phyloP scores from a whole-genome alignment of 2,888 invertebrate genomes.

The Drosophila pegasa region DNA sequence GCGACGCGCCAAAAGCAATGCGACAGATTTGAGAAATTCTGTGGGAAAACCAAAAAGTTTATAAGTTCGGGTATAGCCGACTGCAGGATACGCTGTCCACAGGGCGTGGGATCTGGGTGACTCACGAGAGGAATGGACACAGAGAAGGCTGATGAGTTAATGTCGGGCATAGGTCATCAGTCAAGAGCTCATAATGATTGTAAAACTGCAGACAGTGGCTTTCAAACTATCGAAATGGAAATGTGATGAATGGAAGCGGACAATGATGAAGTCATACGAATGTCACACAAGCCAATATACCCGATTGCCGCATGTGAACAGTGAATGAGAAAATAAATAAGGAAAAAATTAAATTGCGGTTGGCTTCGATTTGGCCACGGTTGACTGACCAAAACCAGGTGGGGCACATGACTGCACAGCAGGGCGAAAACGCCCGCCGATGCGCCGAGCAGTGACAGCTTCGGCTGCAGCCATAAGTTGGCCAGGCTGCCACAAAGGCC shows the following conservation, averaged over 20 bases:
- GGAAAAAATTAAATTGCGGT: conserved; percentile 49
- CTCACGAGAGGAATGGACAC: no score
- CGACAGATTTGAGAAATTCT: conserved; percentile 85
- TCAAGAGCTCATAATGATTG: no score
- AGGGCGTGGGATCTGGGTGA: no score
- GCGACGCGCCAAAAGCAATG: conserved; percentile 86
- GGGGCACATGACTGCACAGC: conserved; percentile 93
- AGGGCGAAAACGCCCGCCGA: conserved; percentile 96
- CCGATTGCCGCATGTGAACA: background rate
- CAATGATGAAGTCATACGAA: no score
- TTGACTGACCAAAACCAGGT: conserved; percentile 89
- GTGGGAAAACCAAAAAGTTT: conserved; percentile 51
- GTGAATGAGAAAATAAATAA: conserved; percentile 9
- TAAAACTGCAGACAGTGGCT: no score
- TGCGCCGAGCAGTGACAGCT: conserved; percentile 92
- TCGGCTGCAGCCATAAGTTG: conserved; percentile 90
- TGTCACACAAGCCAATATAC: background rate
- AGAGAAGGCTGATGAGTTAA: no score
- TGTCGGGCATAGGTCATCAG: no score
- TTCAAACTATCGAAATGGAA: background rate
- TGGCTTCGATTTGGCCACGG: conserved; percentile 50
- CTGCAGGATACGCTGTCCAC: background rate
- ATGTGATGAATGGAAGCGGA: no score
- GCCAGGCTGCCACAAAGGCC: conserved; percentile 91
- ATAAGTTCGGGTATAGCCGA: background rate